These are phyloP conservation scores for Tympanuchus pallidicinctus DNA, from an alignment of 2,113 vertebrate species.

Conservation along the genomic window DNA sequence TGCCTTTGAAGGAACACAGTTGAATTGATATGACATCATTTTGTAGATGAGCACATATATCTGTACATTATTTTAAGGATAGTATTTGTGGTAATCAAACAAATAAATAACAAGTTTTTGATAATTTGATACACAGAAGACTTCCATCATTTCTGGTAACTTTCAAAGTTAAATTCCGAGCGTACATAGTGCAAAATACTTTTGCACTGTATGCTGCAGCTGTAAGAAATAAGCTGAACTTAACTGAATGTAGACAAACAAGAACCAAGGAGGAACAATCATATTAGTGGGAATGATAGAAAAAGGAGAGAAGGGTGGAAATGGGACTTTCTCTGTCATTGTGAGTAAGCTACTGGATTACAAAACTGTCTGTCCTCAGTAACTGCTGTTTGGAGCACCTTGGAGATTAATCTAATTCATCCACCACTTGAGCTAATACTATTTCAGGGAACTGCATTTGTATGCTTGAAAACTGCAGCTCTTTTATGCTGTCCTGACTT, in stretches of 20 bases:
- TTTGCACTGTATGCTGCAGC: no score
- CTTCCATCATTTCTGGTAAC: neutral
- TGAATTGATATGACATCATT: neutral
- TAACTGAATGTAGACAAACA: neutral
- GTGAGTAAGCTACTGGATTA: neutral
- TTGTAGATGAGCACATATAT: neutral
- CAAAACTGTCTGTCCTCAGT: neutral
- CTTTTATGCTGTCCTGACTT: neutral
- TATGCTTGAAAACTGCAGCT: neutral
- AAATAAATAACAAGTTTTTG: neutral
- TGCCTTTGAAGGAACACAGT: neutral
- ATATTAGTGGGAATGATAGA: neutral
- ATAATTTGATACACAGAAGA: neutral
- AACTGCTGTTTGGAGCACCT: neutral
- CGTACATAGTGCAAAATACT: no score
- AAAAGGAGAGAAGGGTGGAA: neutral
- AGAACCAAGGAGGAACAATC: neutral
- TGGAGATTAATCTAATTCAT: neutral
- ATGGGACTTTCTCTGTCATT: neutral
- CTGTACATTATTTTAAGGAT: neutral
- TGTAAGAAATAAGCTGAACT: no score
- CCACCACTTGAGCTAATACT: neutral
- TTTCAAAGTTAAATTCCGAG: neutral
- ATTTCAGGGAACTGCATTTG: neutral
- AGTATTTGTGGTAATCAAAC: neutral